phyloP scores from a whole-genome alignment of 2,113 vertebrate species.

The Caranx ignobilis region DNA sequence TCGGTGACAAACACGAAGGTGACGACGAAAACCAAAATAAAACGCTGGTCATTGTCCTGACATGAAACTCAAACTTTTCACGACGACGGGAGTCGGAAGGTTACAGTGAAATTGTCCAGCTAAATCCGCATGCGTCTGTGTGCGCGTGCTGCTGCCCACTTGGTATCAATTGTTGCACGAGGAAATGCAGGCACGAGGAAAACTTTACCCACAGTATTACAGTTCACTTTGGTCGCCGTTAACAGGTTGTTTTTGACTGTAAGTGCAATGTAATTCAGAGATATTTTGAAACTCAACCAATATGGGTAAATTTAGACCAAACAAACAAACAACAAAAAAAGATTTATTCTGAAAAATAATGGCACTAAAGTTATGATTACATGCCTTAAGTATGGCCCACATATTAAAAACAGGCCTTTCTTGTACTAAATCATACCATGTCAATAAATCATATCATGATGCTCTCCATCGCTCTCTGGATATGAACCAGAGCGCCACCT shows the following conservation, averaged over 20 bases:
- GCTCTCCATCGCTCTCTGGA: neutral
- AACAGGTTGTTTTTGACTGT: neutral
- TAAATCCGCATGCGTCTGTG: conserved; percentile 26
- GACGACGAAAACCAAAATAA: too few relatives aligned
- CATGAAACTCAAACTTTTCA: conserved; percentile 3
- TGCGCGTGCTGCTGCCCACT: conserved; percentile 35
- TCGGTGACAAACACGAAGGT: neutral
- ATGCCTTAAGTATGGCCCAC: neutral
- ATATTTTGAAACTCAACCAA: neutral
- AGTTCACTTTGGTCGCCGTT: neutral
- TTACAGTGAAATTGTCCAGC: conserved; percentile 36
- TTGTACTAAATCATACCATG: neutral
- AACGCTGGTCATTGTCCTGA: neutral
- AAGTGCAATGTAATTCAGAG: neutral
- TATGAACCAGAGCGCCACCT: conserved; percentile 63
- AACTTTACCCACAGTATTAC: neutral
- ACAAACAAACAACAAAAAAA: neutral
- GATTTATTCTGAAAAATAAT: neutral
- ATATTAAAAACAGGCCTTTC: neutral
- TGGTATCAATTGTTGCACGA: conserved; percentile 34
- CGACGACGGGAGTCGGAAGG: conserved; percentile 31
- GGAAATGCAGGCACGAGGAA: conserved; percentile 21
- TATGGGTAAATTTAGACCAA: neutral
- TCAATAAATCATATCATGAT: neutral
- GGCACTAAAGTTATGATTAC: neutral